A percentile compares a stretch with the other conserved stretches of the same genome.
Conservation (phyloP, 2,113 vertebrate genomes). For the Percina caprodes region DNA sequence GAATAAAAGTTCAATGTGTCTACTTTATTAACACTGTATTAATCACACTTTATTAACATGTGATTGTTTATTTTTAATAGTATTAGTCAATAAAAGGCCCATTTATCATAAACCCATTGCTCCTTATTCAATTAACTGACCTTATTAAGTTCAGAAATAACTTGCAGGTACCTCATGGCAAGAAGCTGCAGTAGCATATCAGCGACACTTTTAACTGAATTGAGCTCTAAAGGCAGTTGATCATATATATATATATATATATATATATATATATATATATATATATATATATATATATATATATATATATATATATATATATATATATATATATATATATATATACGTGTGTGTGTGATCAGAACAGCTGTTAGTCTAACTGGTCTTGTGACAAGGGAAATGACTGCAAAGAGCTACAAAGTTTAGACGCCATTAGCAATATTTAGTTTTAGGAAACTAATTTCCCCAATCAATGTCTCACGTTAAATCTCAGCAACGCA, state of each 20-base stretch:
- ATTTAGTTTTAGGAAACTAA: not conserved
- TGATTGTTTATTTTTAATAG: not conserved
- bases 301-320: too few relatives aligned
- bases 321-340: too few relatives aligned
- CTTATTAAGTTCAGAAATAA: not conserved
- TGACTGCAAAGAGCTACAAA: not conserved
- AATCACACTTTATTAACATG: too few relatives aligned
- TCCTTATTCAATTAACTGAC: not conserved
- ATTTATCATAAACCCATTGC: not conserved
- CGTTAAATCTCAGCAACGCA: constrained; percentile 1
- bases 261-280: too few relatives aligned
- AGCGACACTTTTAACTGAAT: not conserved
- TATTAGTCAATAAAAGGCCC: not conserved
- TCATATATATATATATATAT: too few relatives aligned
- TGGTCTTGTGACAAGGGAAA: not conserved
- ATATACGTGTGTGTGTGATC: too few relatives aligned
- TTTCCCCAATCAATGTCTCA: not conserved
- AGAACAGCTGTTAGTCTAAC: not conserved
- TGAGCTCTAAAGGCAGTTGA: constrained; percentile 1
- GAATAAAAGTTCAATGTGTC: not conserved
- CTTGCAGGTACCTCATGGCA: not conserved
- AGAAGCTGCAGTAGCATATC: not conserved
- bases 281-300: too few relatives aligned
- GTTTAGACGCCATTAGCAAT: not conserved
- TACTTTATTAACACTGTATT: not conserved